Evolutionary conservation across 2,888 invertebrate species (phyloP), one percentile per base, ranked within the genome.

Genomic region (Eurois occulta): DNA sequence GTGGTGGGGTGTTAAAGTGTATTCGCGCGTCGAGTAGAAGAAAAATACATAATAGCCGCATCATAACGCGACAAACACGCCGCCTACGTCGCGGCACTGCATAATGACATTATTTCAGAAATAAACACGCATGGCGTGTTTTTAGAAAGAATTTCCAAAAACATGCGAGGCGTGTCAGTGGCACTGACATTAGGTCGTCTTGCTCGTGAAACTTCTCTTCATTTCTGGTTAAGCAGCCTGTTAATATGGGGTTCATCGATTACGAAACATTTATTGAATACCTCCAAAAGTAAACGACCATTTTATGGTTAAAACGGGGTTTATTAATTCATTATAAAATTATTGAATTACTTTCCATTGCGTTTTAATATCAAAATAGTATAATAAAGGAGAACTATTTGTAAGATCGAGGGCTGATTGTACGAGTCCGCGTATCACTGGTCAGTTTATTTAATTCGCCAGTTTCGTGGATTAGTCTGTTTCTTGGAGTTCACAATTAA

Each of bases 361-460:
- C 41, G n/a, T 41, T 65, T 65, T 16, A 41, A 65, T 65, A 65
- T 65, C 16, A 65, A 65, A 41, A 43, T 41, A 65, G 38, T n/a
- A 38, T 64, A 32, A 38, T 24, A 65, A 28, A 65, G 16, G n/a
- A 28, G 4, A 41, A 28, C 65, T 41, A n/a, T 8, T 65, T 28
- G 65, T 65, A 28, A 41, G 13, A 65, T n/a, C 32, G 32, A 18
- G 4, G 32, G 62, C 32, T 60, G 16, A 32, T 60, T 60, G 21
- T 32, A 60, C 32, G 43, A 24, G 21, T 32, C 13, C 24, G 46
- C 46, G 32, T 67, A 32, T 13, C 13, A 67, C 43, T 66, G 67
- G 46, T 67, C 28, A 67, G 28, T 58, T 55, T 28, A 55, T 55
- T 55, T 55, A 28, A 55, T 13, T 55, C n/a, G 13, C n/a, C 18